phyloP scores from a whole-genome alignment of 2,888 invertebrate genomes.

The Pelosia muscerda region DNA sequence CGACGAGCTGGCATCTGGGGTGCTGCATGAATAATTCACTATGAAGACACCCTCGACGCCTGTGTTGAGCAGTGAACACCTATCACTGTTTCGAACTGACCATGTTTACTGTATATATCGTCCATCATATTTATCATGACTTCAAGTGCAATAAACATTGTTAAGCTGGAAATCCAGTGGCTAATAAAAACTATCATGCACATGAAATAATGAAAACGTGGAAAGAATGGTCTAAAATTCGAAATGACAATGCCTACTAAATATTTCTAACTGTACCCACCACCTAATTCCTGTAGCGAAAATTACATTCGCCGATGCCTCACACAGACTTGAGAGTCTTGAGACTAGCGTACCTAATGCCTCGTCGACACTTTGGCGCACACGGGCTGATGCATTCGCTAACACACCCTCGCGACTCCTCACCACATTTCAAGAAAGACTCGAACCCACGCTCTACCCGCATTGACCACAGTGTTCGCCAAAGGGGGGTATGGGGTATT shows the following conservation, averaged over 20 bases:
- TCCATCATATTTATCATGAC: too few species aligned
- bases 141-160: too few species aligned
- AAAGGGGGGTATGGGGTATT: too few species aligned
- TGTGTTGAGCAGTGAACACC: slow-evolving; percentile 39
- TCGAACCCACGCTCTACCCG: too few species aligned
- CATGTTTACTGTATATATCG: background rate
- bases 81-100: slow-evolving; percentile 12
- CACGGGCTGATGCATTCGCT: too few species aligned
- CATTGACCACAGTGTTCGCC: too few species aligned
- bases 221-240: slow-evolving; percentile 13
- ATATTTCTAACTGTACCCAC: slow-evolving; percentile 38
- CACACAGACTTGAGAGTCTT: slow-evolving; percentile 44
- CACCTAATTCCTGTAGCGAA: slow-evolving; percentile 44
- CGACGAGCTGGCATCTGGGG: slow-evolving; percentile 67
- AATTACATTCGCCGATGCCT: slow-evolving; percentile 43
- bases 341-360: too few species aligned
- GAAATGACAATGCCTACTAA: slow-evolving; percentile 32
- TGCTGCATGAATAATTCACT: slow-evolving; percentile 78
- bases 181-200: too few species aligned
- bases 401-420: too few species aligned
- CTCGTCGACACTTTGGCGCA: too few species aligned
- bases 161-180: too few species aligned
- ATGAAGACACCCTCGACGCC: slow-evolving; percentile 63
- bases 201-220: background rate
- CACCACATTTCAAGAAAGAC: too few species aligned